These are phyloP conservation scores for Philaethria dido DNA, from an alignment of 2,888 invertebrate genomes.

Conservation along the genomic window DNA sequence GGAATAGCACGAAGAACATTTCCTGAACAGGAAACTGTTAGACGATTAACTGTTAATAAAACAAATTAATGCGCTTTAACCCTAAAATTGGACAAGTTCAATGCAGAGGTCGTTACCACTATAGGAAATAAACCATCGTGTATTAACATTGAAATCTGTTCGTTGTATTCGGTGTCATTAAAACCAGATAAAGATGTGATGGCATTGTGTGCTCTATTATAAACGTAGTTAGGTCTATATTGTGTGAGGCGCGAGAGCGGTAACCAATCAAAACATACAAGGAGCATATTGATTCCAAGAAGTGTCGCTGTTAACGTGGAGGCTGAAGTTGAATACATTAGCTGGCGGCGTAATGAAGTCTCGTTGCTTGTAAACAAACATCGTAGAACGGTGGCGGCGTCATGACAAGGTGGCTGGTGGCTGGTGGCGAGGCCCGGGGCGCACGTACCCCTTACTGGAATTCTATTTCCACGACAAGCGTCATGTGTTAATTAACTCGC, in stretches of 20 bases:
- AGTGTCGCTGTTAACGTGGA: constrained; percentile 84
- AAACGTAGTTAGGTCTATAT: constrained; percentile 59
- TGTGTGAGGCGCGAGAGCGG: constrained; percentile 57
- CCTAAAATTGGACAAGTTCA: constrained; percentile 84
- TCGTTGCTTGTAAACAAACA: constrained; percentile 84
- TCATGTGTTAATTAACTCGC: constrained; percentile 84
- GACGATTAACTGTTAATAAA: constrained; percentile 80
- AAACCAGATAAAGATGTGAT: constrained; percentile 57
- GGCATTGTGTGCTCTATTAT: constrained; percentile 67
- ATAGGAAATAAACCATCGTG: constrained; percentile 81
- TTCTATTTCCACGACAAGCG: constrained; percentile 82
- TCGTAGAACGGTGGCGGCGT: constrained; percentile 52
- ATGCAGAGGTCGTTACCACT: constrained; percentile 81
- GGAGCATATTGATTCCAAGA: constrained; percentile 84
- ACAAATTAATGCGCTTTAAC: constrained; percentile 80
- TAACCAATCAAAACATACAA: constrained; percentile 84
- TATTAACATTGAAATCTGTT: constrained; percentile 83
- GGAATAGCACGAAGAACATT: constrained; percentile 60
- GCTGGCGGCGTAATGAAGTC: constrained; percentile 84
- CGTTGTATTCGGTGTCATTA: constrained; percentile 82
- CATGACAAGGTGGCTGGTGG: constrained; percentile 45
- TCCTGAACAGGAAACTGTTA: constrained; percentile 74
- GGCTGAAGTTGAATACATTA: constrained; percentile 85
- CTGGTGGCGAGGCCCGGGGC: constrained; percentile 54
- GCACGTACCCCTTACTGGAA: constrained; percentile 80